Evolutionary conservation across 2,113 vertebrate genomes (phyloP).

Genomic region (Oncorhynchus clarkii): DNA sequence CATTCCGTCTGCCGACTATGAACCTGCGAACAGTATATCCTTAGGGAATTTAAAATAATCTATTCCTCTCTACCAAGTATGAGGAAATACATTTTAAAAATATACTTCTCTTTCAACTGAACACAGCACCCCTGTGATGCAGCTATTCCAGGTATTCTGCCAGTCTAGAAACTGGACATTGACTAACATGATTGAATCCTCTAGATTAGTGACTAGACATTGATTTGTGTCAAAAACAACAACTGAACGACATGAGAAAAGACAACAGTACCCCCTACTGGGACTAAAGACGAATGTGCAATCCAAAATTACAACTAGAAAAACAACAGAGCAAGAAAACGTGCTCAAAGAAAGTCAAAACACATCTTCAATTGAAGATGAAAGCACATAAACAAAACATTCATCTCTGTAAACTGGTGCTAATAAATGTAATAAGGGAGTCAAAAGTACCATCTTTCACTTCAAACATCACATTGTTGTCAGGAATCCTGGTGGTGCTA

Average conservation of each 20-base stretch:
- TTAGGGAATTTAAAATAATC: too few species aligned
- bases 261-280: conserved; percentile 49
- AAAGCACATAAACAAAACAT: neutral
- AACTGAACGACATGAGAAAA: conserved; percentile 1
- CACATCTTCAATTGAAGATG: neutral
- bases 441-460: neutral
- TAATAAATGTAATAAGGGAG: neutral
- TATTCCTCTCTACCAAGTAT: too few species aligned
- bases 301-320: neutral
- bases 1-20: too few species aligned
- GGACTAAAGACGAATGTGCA: conserved; percentile 1
- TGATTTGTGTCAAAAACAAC: neutral
- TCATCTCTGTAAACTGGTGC: neutral
- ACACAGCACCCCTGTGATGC: too few species aligned
- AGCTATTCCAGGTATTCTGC: too few species aligned
- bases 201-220: too few species aligned
- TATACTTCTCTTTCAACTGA: too few species aligned
- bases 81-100: too few species aligned
- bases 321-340: neutral
- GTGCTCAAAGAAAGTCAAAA: neutral
- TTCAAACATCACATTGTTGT: neutral
- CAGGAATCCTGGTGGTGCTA: too few species aligned
- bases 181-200: too few species aligned
- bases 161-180: too few species aligned
- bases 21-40: too few species aligned